Percentiles rank a stretch among this genome's conserved stretches.
These are phyloP conservation scores for Macrosiphum euphorbiae DNA, from an alignment of 2,888 invertebrate genomes.

Conservation along the genomic window DNA sequence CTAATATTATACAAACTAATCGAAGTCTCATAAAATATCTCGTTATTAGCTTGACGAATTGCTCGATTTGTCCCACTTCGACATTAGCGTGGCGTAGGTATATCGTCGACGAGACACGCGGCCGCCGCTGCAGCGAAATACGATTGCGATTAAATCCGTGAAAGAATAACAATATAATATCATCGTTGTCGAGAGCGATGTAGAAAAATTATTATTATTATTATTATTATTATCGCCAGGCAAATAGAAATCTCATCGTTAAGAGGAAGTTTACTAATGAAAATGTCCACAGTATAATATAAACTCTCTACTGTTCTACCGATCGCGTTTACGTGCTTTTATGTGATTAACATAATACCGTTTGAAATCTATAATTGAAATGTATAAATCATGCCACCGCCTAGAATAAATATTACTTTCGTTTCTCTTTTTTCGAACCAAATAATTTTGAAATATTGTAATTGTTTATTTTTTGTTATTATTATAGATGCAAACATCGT, in stretches of 20 bases:
- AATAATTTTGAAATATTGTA: neutral
- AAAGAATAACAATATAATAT: neutral
- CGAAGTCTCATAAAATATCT: neutral
- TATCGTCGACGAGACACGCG: neutral
- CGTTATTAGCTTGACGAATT: constrained; percentile 31
- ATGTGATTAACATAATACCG: constrained; percentile 21
- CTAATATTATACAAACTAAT: neutral
- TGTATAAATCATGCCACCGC: neutral
- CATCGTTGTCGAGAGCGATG: neutral
- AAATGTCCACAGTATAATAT: neutral
- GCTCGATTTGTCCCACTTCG: constrained; percentile 13
- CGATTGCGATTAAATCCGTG: constrained; percentile 41
- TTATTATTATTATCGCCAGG: neutral
- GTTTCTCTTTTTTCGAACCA: neutral
- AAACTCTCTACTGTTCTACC: neutral
- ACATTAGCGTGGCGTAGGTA: neutral
- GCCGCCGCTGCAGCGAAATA: neutral
- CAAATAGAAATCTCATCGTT: constrained; percentile 48
- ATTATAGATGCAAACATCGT: neutral
- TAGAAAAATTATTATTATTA: constrained; percentile 4
- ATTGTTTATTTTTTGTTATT: neutral
- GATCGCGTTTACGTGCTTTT: constrained; percentile 4
- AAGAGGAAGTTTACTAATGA: neutral
- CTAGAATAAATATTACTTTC: neutral
- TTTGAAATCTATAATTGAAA: constrained; percentile 34